Conservation (phyloP, 1,140 invertebrate species). For the Drosophila punjabiensis region DNA sequence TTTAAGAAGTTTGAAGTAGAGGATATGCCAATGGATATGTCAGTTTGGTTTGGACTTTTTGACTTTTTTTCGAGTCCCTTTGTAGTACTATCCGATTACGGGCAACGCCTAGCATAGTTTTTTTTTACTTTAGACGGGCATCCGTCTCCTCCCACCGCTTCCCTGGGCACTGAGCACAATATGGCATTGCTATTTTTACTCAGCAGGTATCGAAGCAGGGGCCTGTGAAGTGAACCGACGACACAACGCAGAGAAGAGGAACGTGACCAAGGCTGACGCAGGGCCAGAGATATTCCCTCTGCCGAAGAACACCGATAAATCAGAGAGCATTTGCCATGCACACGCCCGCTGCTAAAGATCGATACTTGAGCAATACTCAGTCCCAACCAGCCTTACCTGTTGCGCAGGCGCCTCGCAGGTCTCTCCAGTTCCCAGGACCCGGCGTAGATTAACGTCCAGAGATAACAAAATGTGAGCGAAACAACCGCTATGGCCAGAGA, state of each 20-base stretch:
- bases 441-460: constrained; percentile 56
- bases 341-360: constrained; percentile 49
- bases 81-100: constrained; percentile 11
- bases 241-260: constrained; percentile 17
- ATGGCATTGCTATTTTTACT: constrained; percentile 63
- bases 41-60: not conserved
- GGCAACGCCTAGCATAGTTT: constrained; percentile 6
- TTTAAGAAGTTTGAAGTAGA: not conserved
- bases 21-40: not conserved
- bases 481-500: constrained; percentile 45
- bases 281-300: constrained; percentile 30
- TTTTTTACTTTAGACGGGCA: constrained; percentile 12
- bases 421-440: constrained; percentile 24
- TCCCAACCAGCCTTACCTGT: constrained; percentile 44
- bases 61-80: not conserved
- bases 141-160: not conserved
- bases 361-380: constrained; percentile 4
- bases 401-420: constrained; percentile 59
- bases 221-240: constrained; percentile 57
- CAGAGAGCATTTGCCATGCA: constrained; percentile 74
- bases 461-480: constrained; percentile 46
- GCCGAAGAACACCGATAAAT: constrained; percentile 67
- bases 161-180: not conserved
- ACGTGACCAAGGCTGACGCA: constrained; percentile 58
- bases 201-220: constrained; percentile 59